Evolutionary conservation across 2,113 vertebrate species (phyloP).

Genomic region (Nesogale talazaci): DNA sequence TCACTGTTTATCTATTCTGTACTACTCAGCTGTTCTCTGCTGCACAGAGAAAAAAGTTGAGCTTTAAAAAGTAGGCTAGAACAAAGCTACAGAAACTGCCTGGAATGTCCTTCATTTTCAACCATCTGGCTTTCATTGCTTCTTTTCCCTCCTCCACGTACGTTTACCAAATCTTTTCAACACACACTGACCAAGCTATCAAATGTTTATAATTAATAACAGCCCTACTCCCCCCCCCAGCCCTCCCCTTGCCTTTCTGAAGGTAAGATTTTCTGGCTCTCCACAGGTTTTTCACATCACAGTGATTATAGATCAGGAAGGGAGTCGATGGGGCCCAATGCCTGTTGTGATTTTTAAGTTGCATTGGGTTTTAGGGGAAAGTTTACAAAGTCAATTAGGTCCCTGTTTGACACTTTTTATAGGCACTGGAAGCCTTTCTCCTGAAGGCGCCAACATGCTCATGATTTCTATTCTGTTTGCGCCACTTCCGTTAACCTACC

Average conservation of each 20-base stretch:
- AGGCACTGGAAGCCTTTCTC: too few relatives aligned
- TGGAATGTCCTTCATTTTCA: constrained; percentile 86
- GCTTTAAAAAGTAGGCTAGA: constrained; percentile 85
- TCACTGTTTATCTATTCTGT: constrained; percentile 67
- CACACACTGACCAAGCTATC: constrained; percentile 78
- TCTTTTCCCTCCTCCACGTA: constrained; percentile 72
- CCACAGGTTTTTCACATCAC: constrained; percentile 59
- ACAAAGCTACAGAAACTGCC: constrained; percentile 85
- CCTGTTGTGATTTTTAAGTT: too few relatives aligned
- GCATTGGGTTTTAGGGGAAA: too few relatives aligned
- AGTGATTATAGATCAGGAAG: constrained; percentile 70
- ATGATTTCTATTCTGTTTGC: too few relatives aligned
- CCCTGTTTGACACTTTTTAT: too few relatives aligned
- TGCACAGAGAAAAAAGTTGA: constrained; percentile 83
- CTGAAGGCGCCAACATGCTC: too few relatives aligned
- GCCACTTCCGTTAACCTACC: too few relatives aligned
- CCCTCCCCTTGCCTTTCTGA: constrained; percentile 46
- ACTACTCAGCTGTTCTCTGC: constrained; percentile 84
- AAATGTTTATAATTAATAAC: constrained; percentile 85
- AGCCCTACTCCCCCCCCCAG: constrained; percentile 58
- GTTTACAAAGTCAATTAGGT: too few relatives aligned
- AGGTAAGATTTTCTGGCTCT: constrained; percentile 70
- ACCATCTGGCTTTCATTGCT: constrained; percentile 88
- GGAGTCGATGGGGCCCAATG: constrained; percentile 53
- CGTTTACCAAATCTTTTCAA: constrained; percentile 86